A percentile compares a stretch with the other conserved stretches of the same genome.
phyloP scores from a whole-genome alignment of 1,140 invertebrate genomes.

The Psilanteris sp. region DNA sequence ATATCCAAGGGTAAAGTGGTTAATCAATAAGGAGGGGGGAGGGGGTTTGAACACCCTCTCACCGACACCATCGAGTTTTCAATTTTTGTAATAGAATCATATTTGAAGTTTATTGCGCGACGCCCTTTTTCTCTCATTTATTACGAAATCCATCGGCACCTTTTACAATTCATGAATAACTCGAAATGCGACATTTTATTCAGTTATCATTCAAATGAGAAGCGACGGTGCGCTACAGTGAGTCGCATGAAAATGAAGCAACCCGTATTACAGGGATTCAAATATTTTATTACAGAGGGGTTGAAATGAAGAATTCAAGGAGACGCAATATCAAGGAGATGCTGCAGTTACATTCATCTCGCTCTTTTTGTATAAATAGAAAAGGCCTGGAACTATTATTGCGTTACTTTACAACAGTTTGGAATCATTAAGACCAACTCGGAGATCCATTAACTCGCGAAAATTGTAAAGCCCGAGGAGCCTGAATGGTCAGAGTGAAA shows the following conservation, averaged over 20 bases:
- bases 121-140: background rate
- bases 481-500: background rate
- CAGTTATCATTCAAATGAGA: slow-evolving; percentile 27
- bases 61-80: no score
- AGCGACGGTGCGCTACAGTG: background rate
- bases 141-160: slow-evolving; percentile 10
- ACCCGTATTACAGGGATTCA: slow-evolving; percentile 8
- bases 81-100: no score
- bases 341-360: background rate
- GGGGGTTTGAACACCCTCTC: no score
- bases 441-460: slow-evolving; percentile 1
- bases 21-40: no score
- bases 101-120: no score
- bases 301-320: slow-evolving; percentile 22
- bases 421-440: background rate
- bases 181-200: slow-evolving; percentile 13
- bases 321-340: background rate
- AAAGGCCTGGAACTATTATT: background rate
- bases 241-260: slow-evolving; percentile 24
- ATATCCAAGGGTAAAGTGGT: no score
- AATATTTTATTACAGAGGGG: slow-evolving; percentile 21
- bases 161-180: slow-evolving; percentile 29
- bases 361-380: background rate
- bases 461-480: slow-evolving; percentile 1
- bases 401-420: background rate